Evolutionary conservation across 2,113 vertebrate species (phyloP).

Genomic region (Trichechus manatus): DNA sequence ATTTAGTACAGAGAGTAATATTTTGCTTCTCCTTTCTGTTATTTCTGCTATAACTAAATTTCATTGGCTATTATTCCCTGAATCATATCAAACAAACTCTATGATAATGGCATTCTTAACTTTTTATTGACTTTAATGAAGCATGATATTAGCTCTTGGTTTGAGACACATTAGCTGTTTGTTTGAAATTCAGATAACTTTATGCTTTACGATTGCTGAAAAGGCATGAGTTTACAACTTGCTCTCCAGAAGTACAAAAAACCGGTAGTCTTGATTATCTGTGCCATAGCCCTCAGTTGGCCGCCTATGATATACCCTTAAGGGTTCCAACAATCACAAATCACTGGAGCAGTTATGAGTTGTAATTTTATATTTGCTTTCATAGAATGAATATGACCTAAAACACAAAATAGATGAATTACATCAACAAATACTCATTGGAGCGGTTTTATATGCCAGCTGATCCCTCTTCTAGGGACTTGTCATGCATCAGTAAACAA

Average conservation of each 20-base stretch:
- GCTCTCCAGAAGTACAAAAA: neutral
- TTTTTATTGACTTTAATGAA: conserved; percentile 19
- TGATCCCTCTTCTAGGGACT: neutral
- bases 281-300: neutral
- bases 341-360: neutral
- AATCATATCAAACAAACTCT: neutral
- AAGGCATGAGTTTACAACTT: neutral
- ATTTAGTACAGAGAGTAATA: neutral
- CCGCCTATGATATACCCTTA: neutral
- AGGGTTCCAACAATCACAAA: neutral
- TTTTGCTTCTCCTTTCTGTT: neutral
- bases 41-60: neutral
- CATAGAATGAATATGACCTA: neutral
- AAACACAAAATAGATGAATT: neutral
- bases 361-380: conserved; percentile 27
- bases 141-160: neutral
- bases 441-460: neutral
- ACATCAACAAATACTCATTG: neutral
- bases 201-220: neutral
- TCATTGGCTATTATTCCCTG: neutral
- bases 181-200: neutral
- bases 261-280: neutral
- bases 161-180: neutral
- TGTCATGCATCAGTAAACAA: neutral
- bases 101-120: neutral